Base-by-base conservation (phyloP, 2,888 invertebrate species). In the Andricus curvator region DNA sequence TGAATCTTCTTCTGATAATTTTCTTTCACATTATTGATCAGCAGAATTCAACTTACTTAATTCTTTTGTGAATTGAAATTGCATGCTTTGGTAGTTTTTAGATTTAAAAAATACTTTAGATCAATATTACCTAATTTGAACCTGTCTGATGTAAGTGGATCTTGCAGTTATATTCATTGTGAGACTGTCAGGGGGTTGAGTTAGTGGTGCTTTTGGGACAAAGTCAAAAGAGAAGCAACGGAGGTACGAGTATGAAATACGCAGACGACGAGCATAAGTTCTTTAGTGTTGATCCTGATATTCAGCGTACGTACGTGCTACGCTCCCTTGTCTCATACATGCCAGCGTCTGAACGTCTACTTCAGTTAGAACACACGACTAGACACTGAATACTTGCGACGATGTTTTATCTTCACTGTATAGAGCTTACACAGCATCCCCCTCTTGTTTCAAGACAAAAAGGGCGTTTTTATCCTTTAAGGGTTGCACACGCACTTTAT, bases 301-400 rank as follows among this genome's bases (percentile, higher is more conserved):
- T 66, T 37, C 67, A 67, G 20, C n/a, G 37, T 67, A 41, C 41
- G 41, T 67, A 67, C 67, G 67, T 67, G 41, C 67, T 37, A 37
- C 11, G n/a, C 5, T 67, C 67, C 37, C n/a, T 67, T 67, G 67
- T 67, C 13, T 67, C 67, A 17, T 37, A 41, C 67, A 67, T 67
- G 67, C n/a, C 15, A 67, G 11, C 22, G 13, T 67, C 41, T 67
- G 67, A 67, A 22, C 5, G 62, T 62, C 62, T 62, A 62, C 62
- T 62, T 62, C 56, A 65, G 66, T 66, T 66, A 66, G 37, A 66
- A 66, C n/a, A 66, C 66, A 66, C n/a, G 66, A 66, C 66, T n/a
- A 33, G 66, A n/a, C 66, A 41, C 37, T 67, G 67, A 41, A 66
- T 66, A 66, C 29, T 33, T 33, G 65, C 41, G 22, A 67, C 41